Percentiles rank a stretch among this genome's conserved stretches.
Evolutionary conservation across 2,113 vertebrate genomes (phyloP).

Genomic region (Albula glossodonta): DNA sequence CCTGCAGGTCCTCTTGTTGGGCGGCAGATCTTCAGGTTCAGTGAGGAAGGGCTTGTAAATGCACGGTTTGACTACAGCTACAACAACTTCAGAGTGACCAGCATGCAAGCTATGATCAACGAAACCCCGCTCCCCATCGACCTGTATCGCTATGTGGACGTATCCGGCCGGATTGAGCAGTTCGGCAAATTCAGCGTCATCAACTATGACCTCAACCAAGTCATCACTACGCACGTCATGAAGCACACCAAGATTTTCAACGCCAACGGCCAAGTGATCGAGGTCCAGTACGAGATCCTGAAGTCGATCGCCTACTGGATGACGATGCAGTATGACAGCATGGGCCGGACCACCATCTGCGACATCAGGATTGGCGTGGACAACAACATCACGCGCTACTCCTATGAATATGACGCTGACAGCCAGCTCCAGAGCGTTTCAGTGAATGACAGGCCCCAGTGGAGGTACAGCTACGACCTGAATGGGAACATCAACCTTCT

Average conservation of each 20-base stretch:
- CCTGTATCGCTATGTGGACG: slow-evolving; percentile 95
- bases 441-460: slow-evolving; percentile 92
- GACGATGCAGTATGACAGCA: slow-evolving; percentile 94
- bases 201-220: slow-evolving; percentile 97
- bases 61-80: slow-evolving; percentile 99
- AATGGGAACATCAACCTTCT: slow-evolving; percentile 97
- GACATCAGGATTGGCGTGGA: slow-evolving; percentile 93
- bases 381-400: slow-evolving; percentile 92
- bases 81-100: slow-evolving; percentile 96
- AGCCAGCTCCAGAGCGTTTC: slow-evolving; percentile 92
- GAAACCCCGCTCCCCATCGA: slow-evolving; percentile 96
- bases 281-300: slow-evolving; percentile 97
- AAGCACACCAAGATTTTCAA: slow-evolving; percentile 98
- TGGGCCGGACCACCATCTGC: slow-evolving; percentile 88
- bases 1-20: slow-evolving; percentile 87
- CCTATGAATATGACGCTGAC: slow-evolving; percentile 94
- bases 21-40: slow-evolving; percentile 96
- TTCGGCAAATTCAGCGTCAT: slow-evolving; percentile 99
- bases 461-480: slow-evolving; percentile 98
- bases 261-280: slow-evolving; percentile 91
- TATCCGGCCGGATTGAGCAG: slow-evolving; percentile 92
- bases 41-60: slow-evolving; percentile 94
- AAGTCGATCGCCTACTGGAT: slow-evolving; percentile 98
- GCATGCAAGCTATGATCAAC: slow-evolving; percentile 99
- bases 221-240: slow-evolving; percentile 97